A percentile compares a stretch with the other conserved stretches of the same genome.
These are phyloP conservation scores for Podargus strigoides DNA, from an alignment of 2,797 vertebrate species.

Conservation along the genomic window DNA sequence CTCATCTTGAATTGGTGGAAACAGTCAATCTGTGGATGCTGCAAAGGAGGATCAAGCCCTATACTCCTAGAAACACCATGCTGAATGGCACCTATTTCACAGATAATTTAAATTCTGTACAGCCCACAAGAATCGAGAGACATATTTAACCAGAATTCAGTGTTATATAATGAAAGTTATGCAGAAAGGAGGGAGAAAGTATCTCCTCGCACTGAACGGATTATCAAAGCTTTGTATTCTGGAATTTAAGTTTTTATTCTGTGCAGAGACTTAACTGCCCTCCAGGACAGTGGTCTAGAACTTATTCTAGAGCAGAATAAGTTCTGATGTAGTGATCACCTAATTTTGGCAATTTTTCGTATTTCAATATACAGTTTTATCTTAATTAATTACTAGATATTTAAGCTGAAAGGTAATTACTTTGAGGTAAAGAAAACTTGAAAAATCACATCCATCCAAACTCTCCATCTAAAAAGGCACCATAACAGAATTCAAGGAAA, in stretches of 20 bases:
- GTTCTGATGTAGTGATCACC: background rate
- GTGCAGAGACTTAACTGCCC: background rate
- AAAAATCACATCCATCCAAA: background rate
- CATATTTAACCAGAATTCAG: conserved; percentile 8
- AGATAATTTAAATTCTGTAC: background rate
- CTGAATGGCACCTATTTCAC: background rate
- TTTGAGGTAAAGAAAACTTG: background rate
- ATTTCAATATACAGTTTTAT: background rate
- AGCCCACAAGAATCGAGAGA: background rate
- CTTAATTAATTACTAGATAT: background rate
- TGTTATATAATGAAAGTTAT: background rate
- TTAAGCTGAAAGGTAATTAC: background rate
- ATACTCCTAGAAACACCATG: background rate
- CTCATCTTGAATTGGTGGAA: background rate
- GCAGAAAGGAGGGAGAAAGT: background rate
- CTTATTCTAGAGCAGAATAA: background rate
- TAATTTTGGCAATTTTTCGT: background rate
- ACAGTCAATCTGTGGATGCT: background rate
- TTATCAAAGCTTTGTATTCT: background rate
- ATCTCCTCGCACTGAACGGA: background rate
- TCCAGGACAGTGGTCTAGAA: background rate
- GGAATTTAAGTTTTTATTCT: background rate
- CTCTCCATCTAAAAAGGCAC: background rate
- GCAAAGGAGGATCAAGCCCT: background rate
- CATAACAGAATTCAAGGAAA: background rate